phyloP scores from a whole-genome alignment of 2,888 invertebrate genomes.

The Abrostola triplasia region DNA sequence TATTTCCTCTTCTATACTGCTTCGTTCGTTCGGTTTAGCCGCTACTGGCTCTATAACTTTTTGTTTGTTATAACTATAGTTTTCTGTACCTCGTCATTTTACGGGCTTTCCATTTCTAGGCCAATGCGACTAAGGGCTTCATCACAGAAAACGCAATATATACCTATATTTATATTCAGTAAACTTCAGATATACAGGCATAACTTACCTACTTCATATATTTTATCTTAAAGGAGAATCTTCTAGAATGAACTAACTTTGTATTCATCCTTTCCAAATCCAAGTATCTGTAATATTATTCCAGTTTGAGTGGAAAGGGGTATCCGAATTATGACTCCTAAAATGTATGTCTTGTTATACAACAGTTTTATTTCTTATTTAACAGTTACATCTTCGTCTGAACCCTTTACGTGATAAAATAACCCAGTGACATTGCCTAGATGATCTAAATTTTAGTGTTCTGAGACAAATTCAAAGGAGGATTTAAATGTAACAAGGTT shows the following conservation, averaged over 20 bases:
- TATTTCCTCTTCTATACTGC: too few species aligned
- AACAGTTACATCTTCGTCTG: slow-evolving; percentile 26
- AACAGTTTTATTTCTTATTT: slow-evolving; percentile 13
- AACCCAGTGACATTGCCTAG: slow-evolving; percentile 14
- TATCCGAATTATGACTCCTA: slow-evolving; percentile 5
- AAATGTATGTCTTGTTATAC: slow-evolving; percentile 18
- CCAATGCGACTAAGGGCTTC: neutral
- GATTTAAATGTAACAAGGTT: neutral
- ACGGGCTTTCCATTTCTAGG: too few species aligned
- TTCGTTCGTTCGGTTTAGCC: too few species aligned
- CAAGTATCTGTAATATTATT: slow-evolving; percentile 12
- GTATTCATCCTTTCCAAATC: neutral
- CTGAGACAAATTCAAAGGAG: slow-evolving; percentile 7
- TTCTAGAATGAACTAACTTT: slow-evolving; percentile 16
- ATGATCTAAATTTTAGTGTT: slow-evolving; percentile 29
- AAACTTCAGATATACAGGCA: too few species aligned
- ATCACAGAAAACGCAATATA: too few species aligned
- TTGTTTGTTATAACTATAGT: too few species aligned
- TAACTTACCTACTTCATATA: too few species aligned
- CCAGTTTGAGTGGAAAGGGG: slow-evolving; percentile 14
- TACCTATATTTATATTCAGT: too few species aligned
- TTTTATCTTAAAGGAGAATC: neutral
- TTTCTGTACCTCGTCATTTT: too few species aligned
- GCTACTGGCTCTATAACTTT: too few species aligned
- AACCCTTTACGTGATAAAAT: slow-evolving; percentile 30